Base-by-base conservation (phyloP, 2,113 vertebrate species). In the Panthera uncia region DNA sequence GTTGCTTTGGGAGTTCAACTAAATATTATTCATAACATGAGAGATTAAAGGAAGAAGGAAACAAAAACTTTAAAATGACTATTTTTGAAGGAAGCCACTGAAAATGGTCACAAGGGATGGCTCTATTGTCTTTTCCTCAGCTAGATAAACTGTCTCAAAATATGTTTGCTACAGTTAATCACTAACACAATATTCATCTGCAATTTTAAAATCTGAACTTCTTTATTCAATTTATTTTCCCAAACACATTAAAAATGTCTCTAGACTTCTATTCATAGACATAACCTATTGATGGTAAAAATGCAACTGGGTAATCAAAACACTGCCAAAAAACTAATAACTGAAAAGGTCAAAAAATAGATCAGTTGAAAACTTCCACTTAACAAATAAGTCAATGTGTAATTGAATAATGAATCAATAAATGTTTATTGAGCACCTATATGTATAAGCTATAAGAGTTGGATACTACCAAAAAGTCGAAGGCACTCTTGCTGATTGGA, bases 1-100 rank as follows among this genome's bases (percentile, higher is more conserved):
- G 55, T 89, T 97, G 94, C 94, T 95, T 45, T 92, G 85, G 73
- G 68, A 95, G 85, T 97, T 97, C 38, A 97, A 87, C 69, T 96
- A 97, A 98, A 88, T 96, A 96, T 91, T 98, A 98, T 95, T 98
- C 90, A 96, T 92, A 69, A 66, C 82, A 93, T 68, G 50, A 97
- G 74, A 98, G n/a, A 95, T 86, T 97, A 98, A 98, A 98, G 55
- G 65, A 82, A 97, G 86, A 66, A 71, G 84, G 63, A 48, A 94
- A 87, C 95, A 97, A 96, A 98, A 95, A 63, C 87, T 94, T 96
- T 50, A 71, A 98, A 96, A 65, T n/a, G 87, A 74, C 52, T 97
- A 45, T 92, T 98, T 97, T 94, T 97, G 89, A 97, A 98, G 93
- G 73, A 98, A 94, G 74, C 3, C 74, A 79, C 61, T 97, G 96